Evolutionary conservation across 1,140 invertebrate genomes (phyloP).

Genomic region (Stegodyphus dumicola): DNA sequence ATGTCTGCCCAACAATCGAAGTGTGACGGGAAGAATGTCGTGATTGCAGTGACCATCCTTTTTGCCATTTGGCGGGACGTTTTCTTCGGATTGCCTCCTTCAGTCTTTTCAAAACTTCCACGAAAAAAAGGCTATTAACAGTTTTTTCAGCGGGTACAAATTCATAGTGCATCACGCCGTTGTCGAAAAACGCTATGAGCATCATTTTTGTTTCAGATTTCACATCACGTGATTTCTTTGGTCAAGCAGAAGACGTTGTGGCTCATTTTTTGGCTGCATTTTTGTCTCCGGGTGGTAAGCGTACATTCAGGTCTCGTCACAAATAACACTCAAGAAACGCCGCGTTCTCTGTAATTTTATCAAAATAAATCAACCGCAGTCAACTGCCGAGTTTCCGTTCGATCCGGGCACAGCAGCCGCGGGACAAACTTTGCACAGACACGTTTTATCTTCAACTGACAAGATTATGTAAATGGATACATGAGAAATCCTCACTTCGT

Average conservation of each 20-base stretch:
- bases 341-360: not conserved
- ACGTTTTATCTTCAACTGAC: not conserved
- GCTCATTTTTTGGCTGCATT: not conserved
- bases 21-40: not conserved
- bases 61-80: not conserved
- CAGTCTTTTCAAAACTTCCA: not conserved
- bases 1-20: not conserved
- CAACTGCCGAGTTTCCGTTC: not conserved
- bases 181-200: not conserved
- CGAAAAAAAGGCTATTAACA: not conserved
- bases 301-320: not conserved
- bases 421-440: not conserved
- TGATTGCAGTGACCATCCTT: not conserved
- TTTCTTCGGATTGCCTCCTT: not conserved
- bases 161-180: not conserved
- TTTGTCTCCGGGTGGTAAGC: not conserved
- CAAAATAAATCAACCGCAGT: not conserved
- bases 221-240: not conserved
- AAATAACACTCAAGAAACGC: not conserved
- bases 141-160: not conserved
- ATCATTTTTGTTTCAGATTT: not conserved
- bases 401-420: not conserved
- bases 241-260: not conserved
- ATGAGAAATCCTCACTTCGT: not conserved
- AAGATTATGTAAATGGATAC: not conserved